Evolutionary conservation across 1,140 invertebrate species (phyloP).

Genomic region (Eumaeus atala): DNA sequence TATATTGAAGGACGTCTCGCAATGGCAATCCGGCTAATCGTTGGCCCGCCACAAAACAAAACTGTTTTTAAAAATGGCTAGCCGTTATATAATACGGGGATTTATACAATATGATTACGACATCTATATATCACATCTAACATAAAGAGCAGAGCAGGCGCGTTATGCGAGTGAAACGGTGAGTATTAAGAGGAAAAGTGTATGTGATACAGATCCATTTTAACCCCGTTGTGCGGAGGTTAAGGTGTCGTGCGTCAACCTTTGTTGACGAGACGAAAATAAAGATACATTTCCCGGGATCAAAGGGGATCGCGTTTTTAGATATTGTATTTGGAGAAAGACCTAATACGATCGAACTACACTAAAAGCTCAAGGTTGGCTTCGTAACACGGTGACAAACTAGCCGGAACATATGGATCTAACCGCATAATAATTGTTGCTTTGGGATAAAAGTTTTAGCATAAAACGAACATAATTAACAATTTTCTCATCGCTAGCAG

Average conservation of each 20-base stretch:
- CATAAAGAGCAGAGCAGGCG: neutral
- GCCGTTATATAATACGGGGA: too few species aligned
- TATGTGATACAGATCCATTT: neutral
- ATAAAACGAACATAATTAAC: too few species aligned
- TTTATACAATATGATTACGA: neutral
- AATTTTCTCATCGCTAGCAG: too few species aligned
- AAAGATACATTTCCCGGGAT: neutral
- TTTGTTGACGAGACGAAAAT: conserved; percentile 1
- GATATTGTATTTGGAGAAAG: neutral
- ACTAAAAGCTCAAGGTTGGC: neutral
- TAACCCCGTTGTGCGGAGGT: neutral
- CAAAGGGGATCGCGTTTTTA: conserved; percentile 7
- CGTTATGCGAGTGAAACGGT: neutral
- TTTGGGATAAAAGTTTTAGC: too few species aligned
- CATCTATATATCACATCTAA: neutral
- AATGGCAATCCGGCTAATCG: too few species aligned
- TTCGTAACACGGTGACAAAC: neutral
- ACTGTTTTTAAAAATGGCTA: too few species aligned
- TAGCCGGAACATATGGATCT: too few species aligned
- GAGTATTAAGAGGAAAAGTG: too few species aligned
- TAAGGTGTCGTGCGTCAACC: neutral
- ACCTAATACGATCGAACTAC: neutral
- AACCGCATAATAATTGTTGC: too few species aligned
- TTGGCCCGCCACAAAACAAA: too few species aligned
- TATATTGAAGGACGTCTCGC: too few species aligned